Evolutionary conservation across 2,888 invertebrate species (phyloP), one percentile per base, ranked within the genome.

Genomic region (Drosophila nr. perissopoda): DNA sequence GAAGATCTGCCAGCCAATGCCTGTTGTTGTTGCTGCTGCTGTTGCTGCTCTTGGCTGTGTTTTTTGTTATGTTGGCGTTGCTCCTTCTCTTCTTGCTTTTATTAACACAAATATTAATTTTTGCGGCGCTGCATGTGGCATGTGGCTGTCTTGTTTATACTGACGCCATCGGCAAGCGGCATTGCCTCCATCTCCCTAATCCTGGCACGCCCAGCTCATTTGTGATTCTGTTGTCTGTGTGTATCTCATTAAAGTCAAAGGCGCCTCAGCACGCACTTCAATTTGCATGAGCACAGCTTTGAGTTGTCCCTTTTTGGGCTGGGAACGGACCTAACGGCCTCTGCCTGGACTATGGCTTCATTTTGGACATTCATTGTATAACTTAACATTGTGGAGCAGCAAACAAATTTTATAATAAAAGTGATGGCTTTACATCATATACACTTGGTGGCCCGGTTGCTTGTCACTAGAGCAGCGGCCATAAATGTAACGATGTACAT

Each of bases 81-180:
- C 29, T 51, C 61, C 51, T 42, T 34, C 53, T 21, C 60, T 70
- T 33, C 33, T 61, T 54, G 83, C 81, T 86, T 85, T 85, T 85
- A 90, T 85, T 85, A 90, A 85, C 90, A 90, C 90, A 85, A 90
- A 85, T 85, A 85, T 85, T 85, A 90, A 85, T 85, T 85, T 90
- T 90, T 85, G 90, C 71, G 87, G 89, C 87, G 65, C 89, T 90
- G 81, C 87, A 85, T 85, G 90, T 83, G 90, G 85, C 85, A 86
- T 85, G 90, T 83, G 90, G 90, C 90, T 74, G 78, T 48, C 64
- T 73, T 85, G 85, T 90, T 90, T 88, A 90, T 87, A 80, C 68
- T 83, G 83, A 88, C 84, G 81, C 83, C 86, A 76, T 73, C 64
- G 82, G 69, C 69, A 60, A 76, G 45, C 58, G 51, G 45, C 51